Evolutionary conservation across 2,888 invertebrate species (phyloP).

Genomic region (Kryphioiulus occultus): DNA sequence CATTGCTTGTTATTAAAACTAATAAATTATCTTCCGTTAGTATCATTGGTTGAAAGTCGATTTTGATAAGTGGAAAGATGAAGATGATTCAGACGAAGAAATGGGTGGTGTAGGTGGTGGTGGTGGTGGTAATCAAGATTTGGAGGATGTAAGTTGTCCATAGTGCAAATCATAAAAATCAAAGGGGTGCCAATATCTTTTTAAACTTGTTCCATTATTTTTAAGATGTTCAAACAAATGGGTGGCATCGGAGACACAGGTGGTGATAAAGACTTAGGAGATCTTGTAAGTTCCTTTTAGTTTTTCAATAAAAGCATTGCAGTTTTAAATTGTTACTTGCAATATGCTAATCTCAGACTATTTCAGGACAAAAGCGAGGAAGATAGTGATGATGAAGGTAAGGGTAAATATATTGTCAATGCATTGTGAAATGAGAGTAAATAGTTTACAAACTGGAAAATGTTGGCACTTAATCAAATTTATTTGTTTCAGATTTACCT

Average conservation of each 20-base stretch:
- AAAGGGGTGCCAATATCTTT: not conserved
- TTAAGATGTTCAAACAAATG: slow-evolving; percentile 76
- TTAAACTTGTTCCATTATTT: slow-evolving; percentile 30
- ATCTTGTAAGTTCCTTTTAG: slow-evolving; percentile 65
- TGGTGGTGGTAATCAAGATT: slow-evolving; percentile 62
- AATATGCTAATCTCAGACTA: slow-evolving; percentile 57
- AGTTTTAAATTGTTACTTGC: not conserved
- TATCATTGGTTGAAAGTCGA: slow-evolving; percentile 96
- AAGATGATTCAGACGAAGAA: slow-evolving; percentile 87
- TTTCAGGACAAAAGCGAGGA: slow-evolving; percentile 65
- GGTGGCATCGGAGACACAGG: slow-evolving; percentile 68
- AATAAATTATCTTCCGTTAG: slow-evolving; percentile 56
- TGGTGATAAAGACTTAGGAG: slow-evolving; percentile 75
- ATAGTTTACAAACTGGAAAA: slow-evolving; percentile 62
- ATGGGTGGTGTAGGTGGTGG: slow-evolving; percentile 64
- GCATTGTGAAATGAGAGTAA: slow-evolving; percentile 68
- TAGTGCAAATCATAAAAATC: not conserved
- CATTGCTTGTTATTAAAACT: not conserved
- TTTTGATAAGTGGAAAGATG: slow-evolving; percentile 98
- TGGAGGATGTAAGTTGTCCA: slow-evolving; percentile 67
- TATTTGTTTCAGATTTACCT: slow-evolving; percentile 44
- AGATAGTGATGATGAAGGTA: slow-evolving; percentile 82
- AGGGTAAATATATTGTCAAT: not conserved
- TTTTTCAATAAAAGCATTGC: not conserved
- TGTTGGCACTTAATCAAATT: slow-evolving; percentile 65